These are phyloP conservation scores for Dendrolimus houi DNA, from an alignment of 2,888 invertebrate species.

Conservation along the genomic window DNA sequence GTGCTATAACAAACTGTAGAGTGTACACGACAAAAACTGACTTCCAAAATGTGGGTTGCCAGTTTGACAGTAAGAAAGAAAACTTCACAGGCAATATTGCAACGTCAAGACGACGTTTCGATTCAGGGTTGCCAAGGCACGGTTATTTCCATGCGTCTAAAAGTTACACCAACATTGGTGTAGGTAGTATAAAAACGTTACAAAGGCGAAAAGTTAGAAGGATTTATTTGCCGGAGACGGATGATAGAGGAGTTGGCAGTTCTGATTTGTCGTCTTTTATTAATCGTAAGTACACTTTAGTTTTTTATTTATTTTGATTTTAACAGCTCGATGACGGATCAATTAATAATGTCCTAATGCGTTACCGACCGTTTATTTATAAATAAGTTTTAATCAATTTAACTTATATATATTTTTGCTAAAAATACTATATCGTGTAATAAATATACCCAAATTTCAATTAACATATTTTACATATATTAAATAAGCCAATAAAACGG, in stretches of 20 bases:
- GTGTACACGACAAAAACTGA: not conserved
- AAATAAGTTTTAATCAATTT: too few relatives aligned
- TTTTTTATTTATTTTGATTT: too few relatives aligned
- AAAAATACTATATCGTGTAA: too few relatives aligned
- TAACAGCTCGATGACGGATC: too few relatives aligned
- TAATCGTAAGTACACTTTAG: constrained; percentile 26
- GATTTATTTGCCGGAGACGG: constrained; percentile 46
- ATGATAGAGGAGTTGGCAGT: constrained; percentile 44
- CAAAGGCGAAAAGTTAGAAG: constrained; percentile 36
- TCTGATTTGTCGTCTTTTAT: constrained; percentile 25
- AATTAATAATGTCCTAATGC: too few relatives aligned
- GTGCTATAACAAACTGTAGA: constrained; percentile 4
- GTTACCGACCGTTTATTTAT: too few relatives aligned
- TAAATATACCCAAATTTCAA: too few relatives aligned
- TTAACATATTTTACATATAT: too few relatives aligned
- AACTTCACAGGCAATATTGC: constrained; percentile 20
- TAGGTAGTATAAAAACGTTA: constrained; percentile 38
- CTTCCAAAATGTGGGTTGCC: constrained; percentile 26
- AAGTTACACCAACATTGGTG: constrained; percentile 38
- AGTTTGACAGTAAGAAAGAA: constrained; percentile 31
- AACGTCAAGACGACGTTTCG: constrained; percentile 20
- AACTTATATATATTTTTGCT: too few relatives aligned
- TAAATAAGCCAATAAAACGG: too few relatives aligned
- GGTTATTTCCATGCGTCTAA: constrained; percentile 29
- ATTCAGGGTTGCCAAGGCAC: constrained; percentile 20